A percentile compares a stretch with the other conserved stretches of the same genome.
Conservation (phyloP, 2,888 invertebrate genomes). For the Epinotia demarniana region DNA sequence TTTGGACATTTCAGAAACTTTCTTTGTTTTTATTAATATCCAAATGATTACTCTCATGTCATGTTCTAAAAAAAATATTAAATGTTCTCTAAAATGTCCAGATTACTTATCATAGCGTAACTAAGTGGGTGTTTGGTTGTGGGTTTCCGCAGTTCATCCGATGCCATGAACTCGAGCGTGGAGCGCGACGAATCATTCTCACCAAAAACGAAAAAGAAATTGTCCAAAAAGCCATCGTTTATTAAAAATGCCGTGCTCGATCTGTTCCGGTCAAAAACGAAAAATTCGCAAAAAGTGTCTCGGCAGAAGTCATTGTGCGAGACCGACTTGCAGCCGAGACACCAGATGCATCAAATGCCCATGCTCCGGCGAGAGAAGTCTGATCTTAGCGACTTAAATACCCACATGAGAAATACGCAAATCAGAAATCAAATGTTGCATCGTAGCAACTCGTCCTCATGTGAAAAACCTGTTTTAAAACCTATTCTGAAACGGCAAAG, state of each 20-base stretch:
- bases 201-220: constrained; percentile 85
- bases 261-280: constrained; percentile 82
- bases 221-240: constrained; percentile 83
- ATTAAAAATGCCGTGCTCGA: constrained; percentile 83
- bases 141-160: constrained; percentile 83
- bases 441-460: constrained; percentile 80
- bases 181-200: constrained; percentile 82
- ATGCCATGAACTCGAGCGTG: constrained; percentile 81
- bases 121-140: constrained; percentile 83
- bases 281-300: constrained; percentile 78
- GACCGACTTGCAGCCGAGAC: constrained; percentile 78
- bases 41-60: neutral
- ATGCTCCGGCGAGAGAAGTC: constrained; percentile 80
- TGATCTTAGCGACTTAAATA: constrained; percentile 74
- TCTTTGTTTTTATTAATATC: neutral
- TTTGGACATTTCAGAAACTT: constrained; percentile 65
- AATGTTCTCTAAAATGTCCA: constrained; percentile 71
- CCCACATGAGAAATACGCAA: constrained; percentile 76
- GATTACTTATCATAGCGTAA: constrained; percentile 72
- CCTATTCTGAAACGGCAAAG: constrained; percentile 81
- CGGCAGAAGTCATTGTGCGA: constrained; percentile 82
- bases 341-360: constrained; percentile 64
- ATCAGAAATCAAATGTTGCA: constrained; percentile 80
- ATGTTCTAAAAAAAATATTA: constrained; percentile 42
- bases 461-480: constrained; percentile 77